A percentile compares a stretch with the other conserved stretches of the same genome.
These are phyloP conservation scores for Habropoda laboriosa DNA, from an alignment of 1,140 invertebrate species.

Conservation along the genomic window DNA sequence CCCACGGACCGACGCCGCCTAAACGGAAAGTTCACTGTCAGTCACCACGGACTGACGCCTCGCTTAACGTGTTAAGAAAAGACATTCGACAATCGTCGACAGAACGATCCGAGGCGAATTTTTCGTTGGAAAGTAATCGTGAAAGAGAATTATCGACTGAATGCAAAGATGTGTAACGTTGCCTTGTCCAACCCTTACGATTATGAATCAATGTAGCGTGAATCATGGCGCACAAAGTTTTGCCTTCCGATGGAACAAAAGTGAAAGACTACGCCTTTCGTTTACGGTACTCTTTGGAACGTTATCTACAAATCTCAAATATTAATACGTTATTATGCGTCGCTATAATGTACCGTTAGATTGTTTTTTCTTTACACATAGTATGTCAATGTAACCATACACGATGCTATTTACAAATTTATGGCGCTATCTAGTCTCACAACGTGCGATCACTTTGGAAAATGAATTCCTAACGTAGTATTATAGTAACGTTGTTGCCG, in stretches of 20 bases:
- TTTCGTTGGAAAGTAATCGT: not conserved
- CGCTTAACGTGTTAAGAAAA: too few species aligned
- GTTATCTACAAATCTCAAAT: slow-evolving; percentile 34
- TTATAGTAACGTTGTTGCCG: slow-evolving; percentile 20
- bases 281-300: not conserved
- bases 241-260: not conserved
- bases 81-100: not conserved
- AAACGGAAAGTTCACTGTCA: too few species aligned
- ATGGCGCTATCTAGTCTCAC: slow-evolving; percentile 56
- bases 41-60: too few species aligned
- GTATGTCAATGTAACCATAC: slow-evolving; percentile 18
- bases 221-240: slow-evolving; percentile 4
- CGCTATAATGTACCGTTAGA: not conserved
- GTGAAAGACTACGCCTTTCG: not conserved
- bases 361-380: slow-evolving; percentile 28
- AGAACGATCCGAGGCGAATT: not conserved
- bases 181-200: slow-evolving; percentile 22
- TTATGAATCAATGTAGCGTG: slow-evolving; percentile 11
- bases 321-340: slow-evolving; percentile 34
- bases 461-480: slow-evolving; percentile 13
- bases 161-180: slow-evolving; percentile 11
- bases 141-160: slow-evolving; percentile 3
- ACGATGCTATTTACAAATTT: slow-evolving; percentile 61
- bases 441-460: slow-evolving; percentile 39
- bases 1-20: too few species aligned